These are phyloP conservation scores for Drosophila trapezifrons DNA, from an alignment of 1,140 invertebrate species.

Conservation along the genomic window DNA sequence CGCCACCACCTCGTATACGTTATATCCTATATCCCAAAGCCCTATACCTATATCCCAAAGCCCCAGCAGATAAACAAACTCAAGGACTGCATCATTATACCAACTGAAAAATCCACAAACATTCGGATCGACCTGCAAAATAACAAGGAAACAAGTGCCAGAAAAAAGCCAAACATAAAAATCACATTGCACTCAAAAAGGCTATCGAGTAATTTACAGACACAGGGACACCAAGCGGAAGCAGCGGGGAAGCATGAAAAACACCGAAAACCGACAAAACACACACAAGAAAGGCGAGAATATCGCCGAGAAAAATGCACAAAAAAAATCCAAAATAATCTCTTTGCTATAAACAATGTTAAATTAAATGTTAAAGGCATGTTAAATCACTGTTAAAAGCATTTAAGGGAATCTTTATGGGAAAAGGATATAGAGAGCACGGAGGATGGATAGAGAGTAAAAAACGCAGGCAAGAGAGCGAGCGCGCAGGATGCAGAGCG, in stretches of 20 bases:
- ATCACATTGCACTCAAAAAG: conserved; percentile 76
- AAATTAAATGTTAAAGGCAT: conserved; percentile 33
- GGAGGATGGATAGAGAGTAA: neutral
- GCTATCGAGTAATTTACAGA: conserved; percentile 61
- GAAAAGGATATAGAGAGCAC: neutral
- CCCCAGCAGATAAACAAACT: conserved; percentile 27
- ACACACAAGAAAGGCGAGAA: conserved; percentile 37
- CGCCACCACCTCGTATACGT: conserved; percentile 21
- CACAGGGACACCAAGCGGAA: conserved; percentile 25
- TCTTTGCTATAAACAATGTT: conserved; percentile 37
- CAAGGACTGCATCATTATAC: conserved; percentile 31
- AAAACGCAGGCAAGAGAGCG: neutral
- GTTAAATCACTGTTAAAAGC: conserved; percentile 22
- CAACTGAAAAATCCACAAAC: conserved; percentile 18
- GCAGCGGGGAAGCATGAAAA: conserved; percentile 17
- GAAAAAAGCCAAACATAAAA: conserved; percentile 64
- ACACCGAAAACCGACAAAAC: conserved; percentile 27
- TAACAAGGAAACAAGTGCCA: conserved; percentile 48
- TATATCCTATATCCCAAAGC: neutral
- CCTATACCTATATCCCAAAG: neutral
- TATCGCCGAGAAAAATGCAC: conserved; percentile 52
- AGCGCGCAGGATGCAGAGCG: conserved; percentile 36
- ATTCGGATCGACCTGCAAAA: conserved; percentile 18
- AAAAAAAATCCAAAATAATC: conserved; percentile 43
- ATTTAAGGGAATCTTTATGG: neutral